These are phyloP conservation scores for Babylonia areolata DNA, from an alignment of 1,140 invertebrate genomes.

Conservation along the genomic window DNA sequence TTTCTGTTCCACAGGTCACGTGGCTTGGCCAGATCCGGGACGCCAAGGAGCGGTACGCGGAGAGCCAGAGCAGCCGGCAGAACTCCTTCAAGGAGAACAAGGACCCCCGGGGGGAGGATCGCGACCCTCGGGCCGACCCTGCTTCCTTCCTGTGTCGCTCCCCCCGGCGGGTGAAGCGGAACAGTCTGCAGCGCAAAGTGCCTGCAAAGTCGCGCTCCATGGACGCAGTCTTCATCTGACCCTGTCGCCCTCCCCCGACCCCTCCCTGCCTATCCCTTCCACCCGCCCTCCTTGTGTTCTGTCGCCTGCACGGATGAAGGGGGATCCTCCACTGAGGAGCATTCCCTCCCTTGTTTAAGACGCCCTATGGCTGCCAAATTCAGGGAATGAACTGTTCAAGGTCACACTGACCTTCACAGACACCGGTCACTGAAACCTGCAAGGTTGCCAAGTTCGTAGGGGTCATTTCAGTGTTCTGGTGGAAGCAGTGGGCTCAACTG, in stretches of 20 bases:
- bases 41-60: slow-evolving; percentile 79
- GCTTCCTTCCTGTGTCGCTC: slow-evolving; percentile 29
- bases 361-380: too few species aligned
- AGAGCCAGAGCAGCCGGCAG: slow-evolving; percentile 39
- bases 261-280: not conserved
- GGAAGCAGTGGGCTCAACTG: too few species aligned
- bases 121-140: not conserved
- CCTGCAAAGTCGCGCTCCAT: slow-evolving; percentile 54
- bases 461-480: too few species aligned
- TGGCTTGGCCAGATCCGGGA: slow-evolving; percentile 78
- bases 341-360: too few species aligned
- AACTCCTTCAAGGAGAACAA: slow-evolving; percentile 54
- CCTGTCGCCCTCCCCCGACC: not conserved
- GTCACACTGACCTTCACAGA: too few species aligned
- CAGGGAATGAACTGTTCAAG: too few species aligned
- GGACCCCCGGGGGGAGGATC: slow-evolving; percentile 36
- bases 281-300: not conserved
- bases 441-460: too few species aligned
- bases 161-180: slow-evolving; percentile 25
- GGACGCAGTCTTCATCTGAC: slow-evolving; percentile 57
- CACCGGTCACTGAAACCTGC: too few species aligned
- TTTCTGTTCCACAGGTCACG: slow-evolving; percentile 76
- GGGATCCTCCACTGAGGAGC: too few species aligned
- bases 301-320: not conserved
- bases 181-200: slow-evolving; percentile 33